phyloP scores from a whole-genome alignment of 2,797 vertebrate species.

The Sylvia borin region DNA sequence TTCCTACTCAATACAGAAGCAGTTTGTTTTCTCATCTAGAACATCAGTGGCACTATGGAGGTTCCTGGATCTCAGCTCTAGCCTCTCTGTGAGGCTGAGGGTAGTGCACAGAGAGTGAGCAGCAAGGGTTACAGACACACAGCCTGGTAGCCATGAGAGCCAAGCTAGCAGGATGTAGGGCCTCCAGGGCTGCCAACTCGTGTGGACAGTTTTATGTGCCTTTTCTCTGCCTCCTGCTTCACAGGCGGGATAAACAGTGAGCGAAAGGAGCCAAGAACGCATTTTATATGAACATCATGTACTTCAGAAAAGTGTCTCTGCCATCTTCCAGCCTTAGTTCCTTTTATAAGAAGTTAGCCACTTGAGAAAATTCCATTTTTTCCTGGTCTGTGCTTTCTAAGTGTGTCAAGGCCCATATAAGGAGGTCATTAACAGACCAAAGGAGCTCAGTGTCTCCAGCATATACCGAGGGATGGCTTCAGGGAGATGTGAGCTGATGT shows the following conservation, averaged over 20 bases:
- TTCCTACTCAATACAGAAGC: background rate
- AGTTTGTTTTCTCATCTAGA: background rate
- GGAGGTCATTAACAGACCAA: background rate
- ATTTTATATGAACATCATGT: constrained; percentile 63
- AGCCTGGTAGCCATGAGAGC: background rate
- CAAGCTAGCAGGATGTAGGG: background rate
- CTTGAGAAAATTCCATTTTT: background rate
- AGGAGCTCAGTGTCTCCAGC: background rate
- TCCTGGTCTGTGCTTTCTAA: constrained; percentile 13
- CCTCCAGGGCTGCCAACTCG: background rate
- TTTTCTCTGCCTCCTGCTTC: constrained; percentile 31
- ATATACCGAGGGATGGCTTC: background rate
- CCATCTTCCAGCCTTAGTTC: constrained; percentile 43
- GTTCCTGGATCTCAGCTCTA: background rate
- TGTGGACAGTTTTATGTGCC: constrained; percentile 49
- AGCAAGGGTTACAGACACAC: constrained; percentile 8
- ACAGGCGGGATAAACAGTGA: background rate
- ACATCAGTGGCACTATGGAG: background rate
- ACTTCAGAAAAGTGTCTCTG: background rate
- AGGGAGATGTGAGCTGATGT: background rate
- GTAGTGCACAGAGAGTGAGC: rapidly evolving
- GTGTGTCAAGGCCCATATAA: background rate
- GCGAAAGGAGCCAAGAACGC: constrained; percentile 46
- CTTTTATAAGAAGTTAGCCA: background rate
- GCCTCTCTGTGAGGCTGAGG: background rate